Percentiles rank a stretch among this genome's conserved stretches.
Evolutionary conservation across 2,113 vertebrate species (phyloP).

Genomic region (Tangachromis dhanisi): DNA sequence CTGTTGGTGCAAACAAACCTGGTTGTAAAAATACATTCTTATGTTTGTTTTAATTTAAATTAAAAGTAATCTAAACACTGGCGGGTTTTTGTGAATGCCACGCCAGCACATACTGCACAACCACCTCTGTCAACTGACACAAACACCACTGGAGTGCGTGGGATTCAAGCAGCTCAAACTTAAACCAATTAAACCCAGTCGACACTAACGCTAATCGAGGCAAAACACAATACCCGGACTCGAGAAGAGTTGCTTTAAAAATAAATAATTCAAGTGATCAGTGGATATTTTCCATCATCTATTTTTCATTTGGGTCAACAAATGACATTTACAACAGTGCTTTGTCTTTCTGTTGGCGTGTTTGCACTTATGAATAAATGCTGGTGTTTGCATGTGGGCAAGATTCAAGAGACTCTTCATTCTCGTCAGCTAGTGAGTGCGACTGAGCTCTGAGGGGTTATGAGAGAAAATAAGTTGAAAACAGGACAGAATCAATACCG

Average conservation of each 20-base stretch:
- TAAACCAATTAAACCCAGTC: background rate
- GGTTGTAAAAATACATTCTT: background rate
- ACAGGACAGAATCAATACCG: slow-evolving; percentile 57
- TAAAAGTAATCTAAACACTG: background rate
- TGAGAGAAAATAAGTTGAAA: slow-evolving; percentile 56
- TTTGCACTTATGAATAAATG: slow-evolving; percentile 33
- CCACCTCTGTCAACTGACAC: background rate
- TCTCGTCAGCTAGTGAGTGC: slow-evolving; percentile 15
- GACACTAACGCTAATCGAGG: background rate
- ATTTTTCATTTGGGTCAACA: slow-evolving; percentile 8
- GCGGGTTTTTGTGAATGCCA: background rate
- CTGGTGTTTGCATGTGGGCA: slow-evolving; percentile 23
- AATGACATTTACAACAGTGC: background rate
- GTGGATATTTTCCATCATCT: slow-evolving; percentile 1
- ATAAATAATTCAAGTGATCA: slow-evolving; percentile 3
- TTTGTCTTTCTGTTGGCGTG: background rate
- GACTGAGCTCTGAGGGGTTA: slow-evolving; percentile 47
- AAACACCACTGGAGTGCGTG: background rate
- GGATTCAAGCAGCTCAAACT: background rate
- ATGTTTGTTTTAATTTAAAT: background rate
- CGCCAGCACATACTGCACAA: background rate
- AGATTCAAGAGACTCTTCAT: slow-evolving; percentile 45
- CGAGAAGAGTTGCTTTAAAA: background rate
- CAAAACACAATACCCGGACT: background rate
- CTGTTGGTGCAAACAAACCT: background rate